Evolutionary conservation across 2,113 vertebrate species (phyloP).

Genomic region (Oryzias melastigma): DNA sequence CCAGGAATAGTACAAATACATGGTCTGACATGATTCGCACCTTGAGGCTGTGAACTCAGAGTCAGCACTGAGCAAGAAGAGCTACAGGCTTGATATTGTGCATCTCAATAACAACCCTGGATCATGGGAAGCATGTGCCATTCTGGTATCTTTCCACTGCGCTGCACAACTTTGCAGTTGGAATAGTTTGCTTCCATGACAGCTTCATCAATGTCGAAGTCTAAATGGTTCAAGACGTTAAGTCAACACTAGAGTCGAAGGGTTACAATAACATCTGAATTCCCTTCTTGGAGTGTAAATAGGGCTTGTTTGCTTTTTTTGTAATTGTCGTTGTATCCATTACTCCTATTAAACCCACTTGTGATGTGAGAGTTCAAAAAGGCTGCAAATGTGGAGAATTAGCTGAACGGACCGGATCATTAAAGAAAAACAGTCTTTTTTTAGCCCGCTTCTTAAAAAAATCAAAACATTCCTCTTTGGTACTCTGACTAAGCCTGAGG

Average conservation of each 20-base stretch:
- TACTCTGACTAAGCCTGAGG: not conserved
- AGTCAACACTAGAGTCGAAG: slow-evolving; percentile 25
- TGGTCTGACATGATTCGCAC: slow-evolving; percentile 60
- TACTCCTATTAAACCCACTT: slow-evolving; percentile 11
- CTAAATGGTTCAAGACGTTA: slow-evolving; percentile 13
- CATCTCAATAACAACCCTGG: slow-evolving; percentile 15
- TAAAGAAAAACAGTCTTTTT: not conserved
- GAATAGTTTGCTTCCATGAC: slow-evolving; percentile 13
- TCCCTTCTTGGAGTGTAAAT: slow-evolving; percentile 22
- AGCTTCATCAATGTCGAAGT: slow-evolving; percentile 7
- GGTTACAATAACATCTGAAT: slow-evolving; percentile 31
- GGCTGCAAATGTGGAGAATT: slow-evolving; percentile 2
- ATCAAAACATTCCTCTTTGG: not conserved
- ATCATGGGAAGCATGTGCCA: slow-evolving; percentile 1
- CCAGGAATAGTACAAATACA: slow-evolving; percentile 51
- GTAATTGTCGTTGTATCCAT: slow-evolving; percentile 33
- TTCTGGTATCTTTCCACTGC: slow-evolving; percentile 34
- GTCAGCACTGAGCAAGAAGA: slow-evolving; percentile 23
- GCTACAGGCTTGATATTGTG: slow-evolving; percentile 5
- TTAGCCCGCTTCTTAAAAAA: not conserved
- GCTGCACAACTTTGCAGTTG: slow-evolving; percentile 28
- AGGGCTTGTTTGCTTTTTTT: slow-evolving; percentile 35
- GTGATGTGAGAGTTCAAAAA: not conserved
- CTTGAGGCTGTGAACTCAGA: slow-evolving; percentile 21
- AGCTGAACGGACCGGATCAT: not conserved